Evolutionary conservation across 2,888 invertebrate genomes (phyloP).

Genomic region (Nebria brevicollis): DNA sequence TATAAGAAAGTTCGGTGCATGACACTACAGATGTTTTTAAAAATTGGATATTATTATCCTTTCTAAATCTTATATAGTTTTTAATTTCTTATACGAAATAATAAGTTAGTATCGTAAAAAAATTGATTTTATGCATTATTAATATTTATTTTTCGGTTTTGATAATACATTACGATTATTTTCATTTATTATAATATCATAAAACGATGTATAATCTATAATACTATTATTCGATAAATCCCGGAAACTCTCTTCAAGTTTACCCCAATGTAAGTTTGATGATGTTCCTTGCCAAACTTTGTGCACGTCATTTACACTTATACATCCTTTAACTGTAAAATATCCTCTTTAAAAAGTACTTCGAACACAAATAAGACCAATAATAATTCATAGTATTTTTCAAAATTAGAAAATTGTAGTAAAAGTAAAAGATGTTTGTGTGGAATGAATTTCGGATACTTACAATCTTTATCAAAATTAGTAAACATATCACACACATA

Average conservation of each 20-base stretch:
- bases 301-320: conserved; percentile 36
- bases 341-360: no score
- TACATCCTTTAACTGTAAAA: conserved; percentile 43
- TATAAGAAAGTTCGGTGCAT: no score
- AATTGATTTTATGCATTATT: no score
- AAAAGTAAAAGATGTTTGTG: neutral
- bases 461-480: conserved; percentile 44
- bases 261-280: conserved; percentile 37
- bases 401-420: neutral
- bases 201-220: conserved; percentile 28
- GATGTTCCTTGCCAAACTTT: conserved; percentile 25
- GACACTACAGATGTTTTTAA: no score
- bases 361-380: neutral
- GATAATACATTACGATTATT: neutral
- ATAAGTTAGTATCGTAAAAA: no score
- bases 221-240: conserved; percentile 30
- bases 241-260: conserved; percentile 42
- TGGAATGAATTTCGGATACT: neutral
- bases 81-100: no score
- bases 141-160: neutral
- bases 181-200: conserved; percentile 5
- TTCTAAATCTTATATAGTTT: no score
- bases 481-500: conserved; percentile 44
- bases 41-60: no score
- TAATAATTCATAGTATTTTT: no score